Conservation (phyloP, 2,888 invertebrate genomes). For the Crioceris asparagi region DNA sequence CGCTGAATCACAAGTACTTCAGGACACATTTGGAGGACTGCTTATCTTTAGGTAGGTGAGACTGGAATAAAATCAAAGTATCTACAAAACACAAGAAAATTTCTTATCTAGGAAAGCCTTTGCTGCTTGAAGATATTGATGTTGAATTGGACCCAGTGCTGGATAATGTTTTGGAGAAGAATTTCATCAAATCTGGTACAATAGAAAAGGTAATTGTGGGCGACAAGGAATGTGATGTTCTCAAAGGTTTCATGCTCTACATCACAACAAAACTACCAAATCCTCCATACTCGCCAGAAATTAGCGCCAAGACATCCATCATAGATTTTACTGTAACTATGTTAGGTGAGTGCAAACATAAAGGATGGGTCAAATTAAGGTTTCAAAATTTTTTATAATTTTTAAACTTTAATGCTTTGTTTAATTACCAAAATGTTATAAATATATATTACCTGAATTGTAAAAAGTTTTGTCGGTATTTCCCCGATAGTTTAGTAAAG, state of each 20-base stretch:
- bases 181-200: conserved; percentile 93
- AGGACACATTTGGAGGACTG: conserved; percentile 37
- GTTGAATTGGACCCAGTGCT: conserved; percentile 93
- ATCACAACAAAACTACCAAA: conserved; percentile 94
- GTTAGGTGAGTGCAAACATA: conserved; percentile 41
- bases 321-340: conserved; percentile 97
- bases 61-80: background rate
- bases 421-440: too few relatives aligned
- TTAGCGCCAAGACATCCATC: conserved; percentile 92
- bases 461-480: too few relatives aligned
- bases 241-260: conserved; percentile 91
- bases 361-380: too few relatives aligned
- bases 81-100: background rate
- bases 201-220: conserved; percentile 91
- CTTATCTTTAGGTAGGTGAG: conserved; percentile 30
- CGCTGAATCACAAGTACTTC: conserved; percentile 93
- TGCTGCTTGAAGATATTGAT: conserved; percentile 89
- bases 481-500: too few relatives aligned
- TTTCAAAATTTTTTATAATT: too few relatives aligned
- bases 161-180: conserved; percentile 93
- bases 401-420: too few relatives aligned
- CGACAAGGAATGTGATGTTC: conserved; percentile 94
- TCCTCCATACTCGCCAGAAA: conserved; percentile 93
- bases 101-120: conserved; percentile 54
- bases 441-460: too few relatives aligned